Conservation (phyloP, 1,140 invertebrate species). For the Aphaenogaster floridana region DNA sequence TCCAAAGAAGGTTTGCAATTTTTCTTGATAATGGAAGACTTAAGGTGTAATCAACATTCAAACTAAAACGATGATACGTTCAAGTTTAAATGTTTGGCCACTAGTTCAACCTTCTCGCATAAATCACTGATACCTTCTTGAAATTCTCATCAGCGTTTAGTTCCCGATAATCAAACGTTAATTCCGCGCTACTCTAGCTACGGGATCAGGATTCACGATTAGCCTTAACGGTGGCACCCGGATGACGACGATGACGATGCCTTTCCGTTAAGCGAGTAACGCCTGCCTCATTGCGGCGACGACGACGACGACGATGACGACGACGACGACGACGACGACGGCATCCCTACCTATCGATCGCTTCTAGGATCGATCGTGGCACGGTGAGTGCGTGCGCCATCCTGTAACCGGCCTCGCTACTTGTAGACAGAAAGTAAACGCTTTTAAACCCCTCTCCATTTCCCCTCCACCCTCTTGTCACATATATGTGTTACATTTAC, state of each 20-base stretch:
- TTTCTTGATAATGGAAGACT: neutral
- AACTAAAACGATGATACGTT: neutral
- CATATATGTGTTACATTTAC: conserved; percentile 54
- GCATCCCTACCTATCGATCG: conserved; percentile 74
- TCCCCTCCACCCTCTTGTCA: conserved; percentile 7
- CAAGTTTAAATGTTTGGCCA: neutral
- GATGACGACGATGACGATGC: conserved; percentile 20
- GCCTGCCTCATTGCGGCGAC: conserved; percentile 16
- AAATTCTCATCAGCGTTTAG: conserved; percentile 63
- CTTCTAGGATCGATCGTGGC: conserved; percentile 66
- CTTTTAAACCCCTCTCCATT: conserved; percentile 50
- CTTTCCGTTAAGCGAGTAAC: conserved; percentile 50
- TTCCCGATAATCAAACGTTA: conserved; percentile 62
- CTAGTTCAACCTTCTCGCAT: conserved; percentile 1
- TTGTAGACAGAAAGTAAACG: conserved; percentile 63
- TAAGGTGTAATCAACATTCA: neutral
- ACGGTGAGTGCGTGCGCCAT: conserved; percentile 72
- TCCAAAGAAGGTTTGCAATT: neutral
- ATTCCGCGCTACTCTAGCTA: conserved; percentile 60
- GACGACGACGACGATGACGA: conserved; percentile 31
- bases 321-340: conserved; percentile 55
- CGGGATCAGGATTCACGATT: conserved; percentile 64
- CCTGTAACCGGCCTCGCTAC: conserved; percentile 30
- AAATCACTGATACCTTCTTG: conserved; percentile 47
- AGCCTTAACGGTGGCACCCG: conserved; percentile 61